phyloP scores from a whole-genome alignment of 1,140 invertebrate species.

The Saccostrea echinata region DNA sequence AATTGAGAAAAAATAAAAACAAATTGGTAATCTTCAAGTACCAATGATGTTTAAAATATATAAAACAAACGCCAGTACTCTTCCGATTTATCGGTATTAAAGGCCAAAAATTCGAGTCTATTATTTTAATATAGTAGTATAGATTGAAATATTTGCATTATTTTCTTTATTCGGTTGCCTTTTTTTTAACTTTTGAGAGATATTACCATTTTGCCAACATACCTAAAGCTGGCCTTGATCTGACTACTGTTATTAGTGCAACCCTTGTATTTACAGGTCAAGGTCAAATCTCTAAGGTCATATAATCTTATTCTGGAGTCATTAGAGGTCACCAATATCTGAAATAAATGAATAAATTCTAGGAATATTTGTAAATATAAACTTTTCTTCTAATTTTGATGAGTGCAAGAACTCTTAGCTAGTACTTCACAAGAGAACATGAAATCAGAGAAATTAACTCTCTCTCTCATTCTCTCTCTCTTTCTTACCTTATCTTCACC shows the following conservation, averaged over 20 bases:
- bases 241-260: conserved; percentile 97
- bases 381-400: background rate
- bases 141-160: too few relatives aligned
- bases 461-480: background rate
- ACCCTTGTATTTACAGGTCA: conserved; percentile 98
- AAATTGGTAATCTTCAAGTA: too few relatives aligned
- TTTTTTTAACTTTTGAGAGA: too few relatives aligned
- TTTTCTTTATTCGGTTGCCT: too few relatives aligned
- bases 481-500: conserved; percentile 91
- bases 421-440: too few relatives aligned
- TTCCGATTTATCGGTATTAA: too few relatives aligned
- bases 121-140: too few relatives aligned
- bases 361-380: background rate
- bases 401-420: too few relatives aligned
- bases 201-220: conserved; percentile 54
- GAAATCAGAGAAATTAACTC: background rate
- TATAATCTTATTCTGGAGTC: conserved; percentile 98
- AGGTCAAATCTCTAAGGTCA: conserved; percentile 95
- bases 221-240: conserved; percentile 95
- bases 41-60: too few relatives aligned
- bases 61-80: too few relatives aligned
- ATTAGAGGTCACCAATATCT: conserved; percentile 97
- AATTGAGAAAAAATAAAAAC: too few relatives aligned
- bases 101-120: too few relatives aligned
- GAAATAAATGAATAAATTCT: conserved; percentile 30